phyloP scores from a whole-genome alignment of 2,888 invertebrate species.

The Rhingia rostrata region DNA sequence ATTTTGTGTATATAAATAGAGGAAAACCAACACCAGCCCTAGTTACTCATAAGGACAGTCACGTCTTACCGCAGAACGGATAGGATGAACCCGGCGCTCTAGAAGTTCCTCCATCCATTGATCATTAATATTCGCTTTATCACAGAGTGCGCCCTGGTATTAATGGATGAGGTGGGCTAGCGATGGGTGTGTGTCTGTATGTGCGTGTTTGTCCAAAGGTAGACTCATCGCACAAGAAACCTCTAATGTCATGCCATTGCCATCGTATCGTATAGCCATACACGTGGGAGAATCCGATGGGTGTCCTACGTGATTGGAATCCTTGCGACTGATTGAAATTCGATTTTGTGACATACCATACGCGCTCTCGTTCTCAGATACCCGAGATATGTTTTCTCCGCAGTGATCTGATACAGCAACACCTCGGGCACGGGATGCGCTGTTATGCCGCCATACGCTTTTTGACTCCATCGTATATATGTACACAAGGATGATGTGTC shows the following conservation, averaged over 20 bases:
- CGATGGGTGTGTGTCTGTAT: conserved; percentile 4
- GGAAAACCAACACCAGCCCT: background rate
- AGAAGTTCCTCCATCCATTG: conserved; percentile 60
- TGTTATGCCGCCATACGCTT: background rate
- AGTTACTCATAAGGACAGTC: conserved; percentile 67
- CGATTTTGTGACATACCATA: conserved; percentile 72
- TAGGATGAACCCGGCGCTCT: conserved; percentile 50
- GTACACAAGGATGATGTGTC: conserved; percentile 26
- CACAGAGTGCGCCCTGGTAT: conserved; percentile 51
- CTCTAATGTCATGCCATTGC: conserved; percentile 14
- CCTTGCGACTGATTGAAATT: conserved; percentile 73
- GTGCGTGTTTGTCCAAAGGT: conserved; percentile 29
- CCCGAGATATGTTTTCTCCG: conserved; percentile 62
- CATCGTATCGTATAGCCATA: conserved; percentile 6
- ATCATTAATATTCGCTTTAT: conserved; percentile 75
- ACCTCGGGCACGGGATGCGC: conserved; percentile 64
- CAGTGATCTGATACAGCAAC: conserved; percentile 64
- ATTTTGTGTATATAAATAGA: background rate
- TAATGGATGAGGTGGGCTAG: conserved; percentile 60
- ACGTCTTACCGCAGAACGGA: conserved; percentile 54
- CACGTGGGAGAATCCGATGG: conserved; percentile 59
- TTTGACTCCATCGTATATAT: conserved; percentile 22
- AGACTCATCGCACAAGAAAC: conserved; percentile 23
- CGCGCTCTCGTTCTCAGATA: conserved; percentile 59
- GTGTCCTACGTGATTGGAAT: conserved; percentile 71